These are phyloP conservation scores for Columba janthina DNA, from an alignment of 2,113 vertebrate species.

Conservation along the genomic window DNA sequence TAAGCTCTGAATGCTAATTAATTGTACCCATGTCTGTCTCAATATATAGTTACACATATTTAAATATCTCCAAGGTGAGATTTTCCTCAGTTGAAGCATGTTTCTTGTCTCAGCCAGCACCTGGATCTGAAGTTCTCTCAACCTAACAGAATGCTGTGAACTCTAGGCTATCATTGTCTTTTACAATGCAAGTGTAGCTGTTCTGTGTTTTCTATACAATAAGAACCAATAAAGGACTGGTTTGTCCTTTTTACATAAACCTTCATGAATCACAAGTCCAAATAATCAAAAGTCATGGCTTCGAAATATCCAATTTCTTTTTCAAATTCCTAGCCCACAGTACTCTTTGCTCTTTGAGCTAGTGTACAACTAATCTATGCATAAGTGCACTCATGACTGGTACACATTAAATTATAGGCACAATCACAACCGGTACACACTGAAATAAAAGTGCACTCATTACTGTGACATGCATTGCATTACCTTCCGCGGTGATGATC, in stretches of 20 bases:
- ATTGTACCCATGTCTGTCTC: background rate
- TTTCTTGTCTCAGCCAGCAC: background rate
- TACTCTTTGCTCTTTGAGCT: background rate
- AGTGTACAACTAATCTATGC: background rate
- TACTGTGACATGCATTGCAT: background rate
- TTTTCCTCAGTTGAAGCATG: background rate
- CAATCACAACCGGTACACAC: background rate
- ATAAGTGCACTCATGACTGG: background rate
- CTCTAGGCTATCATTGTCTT: background rate
- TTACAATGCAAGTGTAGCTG: background rate
- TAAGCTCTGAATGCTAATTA: background rate
- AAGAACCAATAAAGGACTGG: background rate
- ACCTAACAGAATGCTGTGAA: background rate
- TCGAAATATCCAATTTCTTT: background rate
- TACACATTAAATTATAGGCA: background rate
- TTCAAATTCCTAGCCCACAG: background rate
- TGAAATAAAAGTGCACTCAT: background rate
- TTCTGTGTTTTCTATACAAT: accelerated
- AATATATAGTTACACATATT: background rate
- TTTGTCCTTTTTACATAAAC: background rate
- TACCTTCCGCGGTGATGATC: background rate
- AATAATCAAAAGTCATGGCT: background rate
- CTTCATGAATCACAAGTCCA: background rate
- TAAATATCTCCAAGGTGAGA: background rate
- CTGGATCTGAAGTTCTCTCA: background rate